Evolutionary conservation across 2,113 vertebrate genomes (phyloP).

Genomic region (Anarrhichthys ocellatus): DNA sequence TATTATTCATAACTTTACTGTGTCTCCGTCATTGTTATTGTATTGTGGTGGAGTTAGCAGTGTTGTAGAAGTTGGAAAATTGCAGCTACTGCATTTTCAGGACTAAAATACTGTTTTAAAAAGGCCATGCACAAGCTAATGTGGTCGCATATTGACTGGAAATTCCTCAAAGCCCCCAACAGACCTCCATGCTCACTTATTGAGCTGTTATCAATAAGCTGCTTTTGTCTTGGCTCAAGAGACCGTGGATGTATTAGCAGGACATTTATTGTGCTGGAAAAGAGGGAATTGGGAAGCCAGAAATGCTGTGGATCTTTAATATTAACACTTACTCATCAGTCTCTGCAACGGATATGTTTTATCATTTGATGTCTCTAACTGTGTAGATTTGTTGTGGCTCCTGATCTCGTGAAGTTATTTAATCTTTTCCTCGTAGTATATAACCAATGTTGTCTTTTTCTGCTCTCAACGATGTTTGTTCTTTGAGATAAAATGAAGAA

Average conservation of each 20-base stretch:
- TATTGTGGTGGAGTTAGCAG: slow-evolving; percentile 6
- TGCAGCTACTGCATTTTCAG: slow-evolving; percentile 28
- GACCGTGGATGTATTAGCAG: slow-evolving; percentile 50
- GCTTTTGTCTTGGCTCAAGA: slow-evolving; percentile 68
- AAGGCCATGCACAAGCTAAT: slow-evolving; percentile 52
- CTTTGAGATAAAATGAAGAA: neutral
- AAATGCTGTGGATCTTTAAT: slow-evolving; percentile 18
- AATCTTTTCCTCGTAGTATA: neutral
- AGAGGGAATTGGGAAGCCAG: slow-evolving; percentile 27
- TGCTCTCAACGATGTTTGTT: neutral
- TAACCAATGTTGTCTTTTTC: neutral
- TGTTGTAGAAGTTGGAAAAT: slow-evolving; percentile 21
- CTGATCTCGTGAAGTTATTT: neutral
- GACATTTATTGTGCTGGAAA: slow-evolving; percentile 59
- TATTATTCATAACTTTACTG: slow-evolving; percentile 9
- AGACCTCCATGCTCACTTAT: slow-evolving; percentile 66
- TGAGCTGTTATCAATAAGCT: slow-evolving; percentile 74
- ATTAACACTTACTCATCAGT: neutral
- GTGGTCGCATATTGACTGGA: slow-evolving; percentile 54
- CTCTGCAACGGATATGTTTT: slow-evolving; percentile 1
- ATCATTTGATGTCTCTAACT: slow-evolving; percentile 5
- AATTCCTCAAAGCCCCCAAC: slow-evolving; percentile 64
- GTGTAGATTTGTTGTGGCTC: neutral
- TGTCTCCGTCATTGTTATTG: slow-evolving; percentile 6
- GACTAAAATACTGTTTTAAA: slow-evolving; percentile 36